Percentiles rank a stretch among this genome's conserved stretches.
Conservation (phyloP, 2,797 vertebrate genomes). For the Loriculus beryllinus region DNA sequence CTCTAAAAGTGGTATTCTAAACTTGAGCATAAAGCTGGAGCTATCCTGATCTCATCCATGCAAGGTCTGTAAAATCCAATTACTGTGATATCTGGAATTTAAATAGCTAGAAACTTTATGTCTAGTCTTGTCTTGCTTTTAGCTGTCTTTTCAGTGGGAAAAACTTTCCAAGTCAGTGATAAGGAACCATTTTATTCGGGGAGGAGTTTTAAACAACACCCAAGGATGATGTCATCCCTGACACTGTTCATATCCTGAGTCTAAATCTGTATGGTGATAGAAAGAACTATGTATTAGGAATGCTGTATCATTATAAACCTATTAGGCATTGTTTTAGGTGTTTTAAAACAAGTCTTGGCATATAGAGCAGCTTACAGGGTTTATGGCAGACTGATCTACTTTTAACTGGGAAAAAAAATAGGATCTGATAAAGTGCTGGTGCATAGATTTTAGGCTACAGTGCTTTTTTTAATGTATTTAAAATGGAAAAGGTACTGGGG, state of each 20-base stretch:
- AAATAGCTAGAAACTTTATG: slow-evolving; percentile 16
- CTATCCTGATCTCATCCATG: slow-evolving; percentile 27
- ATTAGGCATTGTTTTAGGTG: neutral
- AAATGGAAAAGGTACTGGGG: neutral
- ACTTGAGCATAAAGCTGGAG: neutral
- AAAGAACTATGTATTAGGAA: neutral
- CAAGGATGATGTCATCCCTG: slow-evolving; percentile 34
- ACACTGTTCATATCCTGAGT: slow-evolving; percentile 16
- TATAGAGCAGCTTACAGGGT: neutral
- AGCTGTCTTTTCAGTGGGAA: slow-evolving; percentile 31
- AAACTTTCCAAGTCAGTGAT: slow-evolving; percentile 51
- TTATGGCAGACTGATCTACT: neutral
- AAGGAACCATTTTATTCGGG: slow-evolving; percentile 66
- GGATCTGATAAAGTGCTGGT: slow-evolving; percentile 7
- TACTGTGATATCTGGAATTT: slow-evolving; percentile 42
- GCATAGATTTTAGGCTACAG: neutral
- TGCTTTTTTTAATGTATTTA: neutral
- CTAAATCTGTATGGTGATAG: slow-evolving; percentile 35
- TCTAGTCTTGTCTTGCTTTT: slow-evolving; percentile 59
- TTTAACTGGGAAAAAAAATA: neutral
- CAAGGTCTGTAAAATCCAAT: slow-evolving; percentile 51
- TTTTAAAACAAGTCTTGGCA: slow-evolving; percentile 42
- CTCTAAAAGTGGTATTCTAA: slow-evolving; percentile 4
- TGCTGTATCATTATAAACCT: neutral
- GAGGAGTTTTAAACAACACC: slow-evolving; percentile 55